These are phyloP conservation scores for Mya arenaria DNA, from an alignment of 1,140 invertebrate genomes.

Conservation along the genomic window DNA sequence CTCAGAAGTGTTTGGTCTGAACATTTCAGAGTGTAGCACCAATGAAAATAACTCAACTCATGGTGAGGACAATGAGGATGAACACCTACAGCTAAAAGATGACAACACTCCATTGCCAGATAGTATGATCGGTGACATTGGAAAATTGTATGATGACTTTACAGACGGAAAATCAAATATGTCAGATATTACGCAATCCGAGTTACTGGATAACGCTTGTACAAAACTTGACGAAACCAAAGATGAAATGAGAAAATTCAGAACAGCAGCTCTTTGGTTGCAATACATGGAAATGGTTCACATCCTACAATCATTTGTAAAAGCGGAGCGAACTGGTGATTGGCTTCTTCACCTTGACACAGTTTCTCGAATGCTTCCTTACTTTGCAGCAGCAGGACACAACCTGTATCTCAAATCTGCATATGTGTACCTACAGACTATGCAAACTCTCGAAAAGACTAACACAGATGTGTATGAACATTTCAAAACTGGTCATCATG, in stretches of 20 bases:
- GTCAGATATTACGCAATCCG: too few species aligned
- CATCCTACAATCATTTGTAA: slow-evolving; percentile 55
- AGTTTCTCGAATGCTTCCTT: slow-evolving; percentile 78
- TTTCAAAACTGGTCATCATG: slow-evolving; percentile 63
- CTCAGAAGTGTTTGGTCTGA: slow-evolving; percentile 55
- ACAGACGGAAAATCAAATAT: too few species aligned
- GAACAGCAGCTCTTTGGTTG: slow-evolving; percentile 53
- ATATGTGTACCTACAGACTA: slow-evolving; percentile 82
- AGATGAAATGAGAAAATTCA: not conserved
- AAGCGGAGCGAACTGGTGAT: slow-evolving; percentile 66
- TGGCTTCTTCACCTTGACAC: slow-evolving; percentile 57
- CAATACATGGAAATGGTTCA: slow-evolving; percentile 63
- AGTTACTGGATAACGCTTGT: too few species aligned
- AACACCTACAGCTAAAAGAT: too few species aligned
- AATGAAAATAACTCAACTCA: too few species aligned
- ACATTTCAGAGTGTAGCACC: not conserved
- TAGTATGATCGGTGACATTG: too few species aligned
- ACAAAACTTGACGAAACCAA: too few species aligned
- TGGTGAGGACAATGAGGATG: too few species aligned
- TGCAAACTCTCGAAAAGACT: slow-evolving; percentile 68
- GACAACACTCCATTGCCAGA: too few species aligned
- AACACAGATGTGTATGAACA: slow-evolving; percentile 61
- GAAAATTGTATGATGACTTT: too few species aligned
- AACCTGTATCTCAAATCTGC: slow-evolving; percentile 81
- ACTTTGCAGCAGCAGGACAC: slow-evolving; percentile 80